Base-by-base conservation (phyloP, 1,140 invertebrate species). In the Meloidogyne hapla region DNA sequence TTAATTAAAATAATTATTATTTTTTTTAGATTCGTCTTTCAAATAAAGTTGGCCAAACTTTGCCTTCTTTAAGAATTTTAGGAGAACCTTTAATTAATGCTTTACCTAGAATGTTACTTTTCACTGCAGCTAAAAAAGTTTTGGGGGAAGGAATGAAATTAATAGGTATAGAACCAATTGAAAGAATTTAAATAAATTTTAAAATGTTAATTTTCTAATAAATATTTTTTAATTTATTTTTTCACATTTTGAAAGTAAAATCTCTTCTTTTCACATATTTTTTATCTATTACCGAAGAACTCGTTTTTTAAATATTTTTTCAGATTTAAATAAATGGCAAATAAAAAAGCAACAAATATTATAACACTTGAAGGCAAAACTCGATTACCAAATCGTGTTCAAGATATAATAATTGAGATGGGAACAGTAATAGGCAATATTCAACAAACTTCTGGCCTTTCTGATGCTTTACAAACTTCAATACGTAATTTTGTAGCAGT, bases 61-160 rank as follows among this genome's bases (percentile, higher is more conserved):
- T 79, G 79, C 61, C 69, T 28, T 48, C 42, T 6, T 40, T 80
- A 45, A 62, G 79, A 64, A 69, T 80, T n/a, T 69, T 78, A 69
- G 79, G 73, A n/a, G 79, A 80, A 48, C 65, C 74, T 33, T 33
- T 65, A 56, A 73, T 48, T 15, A 45, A 56, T 23, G 79, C 79
- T 18, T 25, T 80, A n/a, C 79, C 79, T 15, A 62, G 79, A 45
- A 64, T 80, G 77, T 61, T 80, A 23, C 56, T 80, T 18, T 81
- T 80, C 38, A 33, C 73, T 56, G 73, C 77, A n/a, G 70, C 79
- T 21, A 81, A 81, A 15, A 81, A 77, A 48, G 74, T 81, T 12
- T 63, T 80, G 12, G 79, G 64, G 8, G 79, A 80, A 9, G 79
- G 79, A 42, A 80, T 80, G 79, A 28, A 63, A 2, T 26, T 80